These are phyloP conservation scores for Lepisosteus osseus DNA, from an alignment of 2,113 vertebrate species.

Conservation along the genomic window DNA sequence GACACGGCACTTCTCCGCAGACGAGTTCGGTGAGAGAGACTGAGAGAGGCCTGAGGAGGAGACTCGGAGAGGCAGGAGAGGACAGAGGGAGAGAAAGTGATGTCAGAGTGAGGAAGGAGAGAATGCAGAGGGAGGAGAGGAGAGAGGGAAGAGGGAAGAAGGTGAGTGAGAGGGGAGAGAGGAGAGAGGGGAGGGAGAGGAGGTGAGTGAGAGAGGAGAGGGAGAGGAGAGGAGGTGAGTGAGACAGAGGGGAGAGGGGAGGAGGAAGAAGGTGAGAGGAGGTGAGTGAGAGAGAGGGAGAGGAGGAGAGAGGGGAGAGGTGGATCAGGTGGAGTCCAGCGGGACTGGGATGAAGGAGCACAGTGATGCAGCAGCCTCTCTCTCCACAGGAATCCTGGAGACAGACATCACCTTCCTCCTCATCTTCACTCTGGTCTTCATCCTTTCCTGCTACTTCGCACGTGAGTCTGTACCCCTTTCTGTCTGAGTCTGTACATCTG, in stretches of 20 bases:
- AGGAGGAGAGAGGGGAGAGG: slow-evolving; percentile 21
- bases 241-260: background rate
- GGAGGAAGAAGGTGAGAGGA: slow-evolving; percentile 13
- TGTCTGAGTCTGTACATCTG: background rate
- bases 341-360: background rate
- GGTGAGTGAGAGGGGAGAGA: background rate
- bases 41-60: background rate
- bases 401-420: slow-evolving; percentile 87
- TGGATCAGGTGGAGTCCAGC: slow-evolving; percentile 23
- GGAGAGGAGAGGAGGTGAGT: background rate
- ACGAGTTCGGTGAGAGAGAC: slow-evolving; percentile 80
- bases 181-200: slow-evolving; percentile 18
- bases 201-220: background rate
- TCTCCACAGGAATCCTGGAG: slow-evolving; percentile 81
- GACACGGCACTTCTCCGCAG: slow-evolving; percentile 88
- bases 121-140: background rate
- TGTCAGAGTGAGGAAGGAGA: too few species aligned
- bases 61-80: background rate
- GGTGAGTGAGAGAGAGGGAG: background rate
- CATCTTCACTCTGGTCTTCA: slow-evolving; percentile 80
- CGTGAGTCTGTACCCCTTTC: slow-evolving; percentile 65
- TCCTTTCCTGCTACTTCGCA: slow-evolving; percentile 86
- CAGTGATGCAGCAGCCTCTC: background rate
- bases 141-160: slow-evolving; percentile 15
- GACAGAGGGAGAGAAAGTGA: background rate